phyloP scores from a whole-genome alignment of 2,797 vertebrate genomes.

The Austrolebias charrua region DNA sequence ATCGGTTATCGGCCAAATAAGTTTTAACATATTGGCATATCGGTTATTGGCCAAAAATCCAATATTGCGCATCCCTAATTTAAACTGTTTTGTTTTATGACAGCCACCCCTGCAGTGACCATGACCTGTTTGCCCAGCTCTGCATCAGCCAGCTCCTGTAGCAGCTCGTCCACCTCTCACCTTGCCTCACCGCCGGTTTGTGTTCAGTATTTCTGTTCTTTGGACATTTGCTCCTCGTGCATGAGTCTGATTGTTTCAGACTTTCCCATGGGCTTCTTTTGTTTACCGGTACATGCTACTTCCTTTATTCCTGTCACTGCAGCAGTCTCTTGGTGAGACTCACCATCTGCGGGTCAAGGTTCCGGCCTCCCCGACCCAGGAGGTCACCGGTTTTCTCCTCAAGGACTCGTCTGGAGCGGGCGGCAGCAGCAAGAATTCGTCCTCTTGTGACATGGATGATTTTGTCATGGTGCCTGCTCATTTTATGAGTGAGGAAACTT shows the following conservation, averaged over 20 bases:
- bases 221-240: not conserved
- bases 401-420: conserved; percentile 85
- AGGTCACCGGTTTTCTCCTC: conserved; percentile 84
- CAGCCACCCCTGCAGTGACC: conserved; percentile 86
- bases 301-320: conserved; percentile 30
- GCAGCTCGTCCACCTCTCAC: conserved; percentile 97
- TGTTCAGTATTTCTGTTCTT: conserved; percentile 20
- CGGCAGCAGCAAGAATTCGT: conserved; percentile 94
- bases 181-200: conserved; percentile 93
- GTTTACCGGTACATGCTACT: conserved; percentile 9
- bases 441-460: conserved; percentile 95
- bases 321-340: conserved; percentile 93
- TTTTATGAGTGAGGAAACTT: conserved; percentile 83
- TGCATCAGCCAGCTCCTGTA: conserved; percentile 94
- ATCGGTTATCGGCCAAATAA: too few relatives aligned
- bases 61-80: too few relatives aligned
- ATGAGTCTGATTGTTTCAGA: not conserved
- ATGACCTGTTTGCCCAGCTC: conserved; percentile 95
- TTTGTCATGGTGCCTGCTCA: conserved; percentile 97
- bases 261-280: not conserved
- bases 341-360: conserved; percentile 88
- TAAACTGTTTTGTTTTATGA: conserved; percentile 21
- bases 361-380: conserved; percentile 86
- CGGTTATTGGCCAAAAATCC: too few relatives aligned
- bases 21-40: too few relatives aligned